A percentile compares a stretch with the other conserved stretches of the same genome.
phyloP scores from a whole-genome alignment of 2,113 vertebrate genomes.

The Scalopus aquaticus region DNA sequence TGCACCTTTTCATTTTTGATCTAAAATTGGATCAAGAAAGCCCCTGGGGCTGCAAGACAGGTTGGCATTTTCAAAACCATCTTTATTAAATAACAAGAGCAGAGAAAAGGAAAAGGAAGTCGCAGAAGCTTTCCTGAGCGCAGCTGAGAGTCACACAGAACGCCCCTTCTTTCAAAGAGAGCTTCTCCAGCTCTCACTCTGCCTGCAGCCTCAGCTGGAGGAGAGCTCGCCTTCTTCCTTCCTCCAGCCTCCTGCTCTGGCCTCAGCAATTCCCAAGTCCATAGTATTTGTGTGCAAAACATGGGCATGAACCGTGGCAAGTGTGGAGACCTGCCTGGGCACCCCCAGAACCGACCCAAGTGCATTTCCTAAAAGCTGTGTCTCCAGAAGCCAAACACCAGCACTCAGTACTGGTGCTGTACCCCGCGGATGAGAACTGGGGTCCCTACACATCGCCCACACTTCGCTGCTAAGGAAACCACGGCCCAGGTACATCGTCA shows the following conservation, averaged over 20 bases:
- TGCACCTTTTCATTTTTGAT: neutral
- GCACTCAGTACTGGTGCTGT: neutral
- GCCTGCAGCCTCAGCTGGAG: neutral
- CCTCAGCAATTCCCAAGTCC: neutral
- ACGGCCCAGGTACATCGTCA: neutral
- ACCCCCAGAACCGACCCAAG: neutral
- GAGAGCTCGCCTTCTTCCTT: neutral
- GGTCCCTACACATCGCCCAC: rapidly evolving
- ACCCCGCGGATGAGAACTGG: neutral
- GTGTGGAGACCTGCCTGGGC: neutral
- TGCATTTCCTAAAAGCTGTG: neutral
- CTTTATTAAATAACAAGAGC: neutral
- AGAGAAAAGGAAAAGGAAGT: neutral
- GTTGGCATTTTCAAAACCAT: neutral
- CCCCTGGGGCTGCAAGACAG: neutral
- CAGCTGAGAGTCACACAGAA: neutral
- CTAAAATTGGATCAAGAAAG: neutral
- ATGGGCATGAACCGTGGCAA: rapidly evolving
- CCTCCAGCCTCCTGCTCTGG: neutral
- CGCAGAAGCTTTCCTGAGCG: neutral
- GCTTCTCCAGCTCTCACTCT: neutral
- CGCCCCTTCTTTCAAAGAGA: neutral
- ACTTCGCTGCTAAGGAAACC: neutral
- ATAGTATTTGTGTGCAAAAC: neutral
- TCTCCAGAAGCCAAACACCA: neutral